Base-by-base conservation (phyloP, 2,113 vertebrate genomes). In the Aplodontia rufa region DNA sequence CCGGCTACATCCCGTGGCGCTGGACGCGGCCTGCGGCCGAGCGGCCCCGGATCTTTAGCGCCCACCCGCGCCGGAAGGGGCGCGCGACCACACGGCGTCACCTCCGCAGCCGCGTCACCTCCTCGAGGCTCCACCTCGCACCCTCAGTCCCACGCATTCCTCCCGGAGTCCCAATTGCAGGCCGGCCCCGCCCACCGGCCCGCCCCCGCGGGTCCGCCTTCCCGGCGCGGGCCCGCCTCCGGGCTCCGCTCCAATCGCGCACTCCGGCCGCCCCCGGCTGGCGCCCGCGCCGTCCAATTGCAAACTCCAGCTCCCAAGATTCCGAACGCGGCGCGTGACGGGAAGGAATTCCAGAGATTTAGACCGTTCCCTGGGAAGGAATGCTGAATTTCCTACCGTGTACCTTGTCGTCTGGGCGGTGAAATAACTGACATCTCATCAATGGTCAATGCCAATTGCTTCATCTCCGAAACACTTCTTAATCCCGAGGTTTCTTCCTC, bases 11-110 rank as follows among this genome's bases (percentile, higher is more conserved):
- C 89, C 95, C 95, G 91, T 86, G 79, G 89, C 82, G 28, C 47
- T 28, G 75, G 86, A 82, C 81, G 91, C 69, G 85, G 97, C 96
- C 97, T 95, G 75, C 66, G 92, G 94, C 97, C 96, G 74, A 95
- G 68, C 81, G 68, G 96, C 96, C 96, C 89, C 3, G 37, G 93
- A 95, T 85, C 55, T 19, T 79, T 60, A 94, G 78, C 86, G 81
- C 90, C 96, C 90, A 62, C 95, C 92, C 84, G 80, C 84, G 97
- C 97, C 97, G 97, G 97, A 98, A 98, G 92, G 91, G 96, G 94
- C 93, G 95, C 96, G 82, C 93, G 79, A 74, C 91, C 51, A 24
- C 64, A 1, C 72, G 6, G 96, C 97, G 97, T 98, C 97, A 97
- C 96, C 93, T 93, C 95, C 92, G 97, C 90, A 88, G 84, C 26